phyloP scores from a whole-genome alignment of 2,797 vertebrate genomes.

The Nannoperca australis region DNA sequence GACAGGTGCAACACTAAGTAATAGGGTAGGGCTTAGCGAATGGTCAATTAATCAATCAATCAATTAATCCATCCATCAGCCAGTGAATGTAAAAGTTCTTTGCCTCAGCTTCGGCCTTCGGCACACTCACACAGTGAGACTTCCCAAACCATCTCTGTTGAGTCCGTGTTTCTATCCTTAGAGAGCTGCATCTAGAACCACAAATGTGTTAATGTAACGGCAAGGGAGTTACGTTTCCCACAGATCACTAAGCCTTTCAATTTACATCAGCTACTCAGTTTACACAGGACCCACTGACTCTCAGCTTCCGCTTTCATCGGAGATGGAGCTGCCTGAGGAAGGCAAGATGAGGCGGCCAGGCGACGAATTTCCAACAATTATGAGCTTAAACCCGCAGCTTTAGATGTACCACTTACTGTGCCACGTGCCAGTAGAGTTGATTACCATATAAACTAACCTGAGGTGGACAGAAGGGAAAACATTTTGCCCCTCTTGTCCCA shows the following conservation, averaged over 20 bases:
- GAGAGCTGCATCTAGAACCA: slow-evolving; percentile 50
- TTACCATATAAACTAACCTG: not conserved
- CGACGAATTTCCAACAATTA: slow-evolving; percentile 31
- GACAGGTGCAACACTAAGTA: not conserved
- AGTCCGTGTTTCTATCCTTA: slow-evolving; percentile 31
- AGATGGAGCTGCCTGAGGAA: slow-evolving; percentile 21
- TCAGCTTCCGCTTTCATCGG: slow-evolving; percentile 39
- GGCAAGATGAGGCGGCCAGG: not conserved
- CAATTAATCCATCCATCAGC: not conserved
- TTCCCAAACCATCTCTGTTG: slow-evolving; percentile 25
- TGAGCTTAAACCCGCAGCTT: slow-evolving; percentile 29
- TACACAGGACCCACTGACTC: slow-evolving; percentile 52
- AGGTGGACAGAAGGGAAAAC: not conserved
- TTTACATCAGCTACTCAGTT: slow-evolving; percentile 73
- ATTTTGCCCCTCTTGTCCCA: not conserved
- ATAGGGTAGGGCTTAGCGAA: not conserved
- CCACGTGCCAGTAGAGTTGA: not conserved
- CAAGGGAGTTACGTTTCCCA: slow-evolving; percentile 69
- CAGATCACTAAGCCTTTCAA: slow-evolving; percentile 77
- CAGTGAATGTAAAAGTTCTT: not conserved
- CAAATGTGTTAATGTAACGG: slow-evolving; percentile 58
- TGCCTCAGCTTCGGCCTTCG: not conserved
- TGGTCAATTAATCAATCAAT: slow-evolving; percentile 1
- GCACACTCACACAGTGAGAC: slow-evolving; percentile 14
- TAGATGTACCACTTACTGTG: slow-evolving; percentile 9